These are phyloP conservation scores for Polydrusus pterygomalis DNA, from an alignment of 2,888 invertebrate species.

Conservation along the genomic window DNA sequence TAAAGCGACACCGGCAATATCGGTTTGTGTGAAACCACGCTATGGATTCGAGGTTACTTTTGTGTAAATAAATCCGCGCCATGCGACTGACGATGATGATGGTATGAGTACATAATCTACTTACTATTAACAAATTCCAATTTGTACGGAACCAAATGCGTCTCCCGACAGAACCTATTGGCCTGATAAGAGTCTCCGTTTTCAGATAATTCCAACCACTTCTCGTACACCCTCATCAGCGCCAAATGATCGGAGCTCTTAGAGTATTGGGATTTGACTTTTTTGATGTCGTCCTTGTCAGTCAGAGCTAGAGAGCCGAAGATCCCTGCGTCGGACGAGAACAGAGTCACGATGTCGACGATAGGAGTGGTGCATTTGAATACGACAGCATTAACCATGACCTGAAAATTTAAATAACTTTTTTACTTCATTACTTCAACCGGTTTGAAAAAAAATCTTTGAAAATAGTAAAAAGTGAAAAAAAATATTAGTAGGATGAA, in stretches of 20 bases:
- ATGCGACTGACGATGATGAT: no score
- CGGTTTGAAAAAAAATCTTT: no score
- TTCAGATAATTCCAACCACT: constrained; percentile 71
- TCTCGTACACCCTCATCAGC: constrained; percentile 74
- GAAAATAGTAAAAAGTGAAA: no score
- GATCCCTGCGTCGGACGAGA: constrained; percentile 74
- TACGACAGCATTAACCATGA: constrained; percentile 76
- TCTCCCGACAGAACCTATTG: constrained; percentile 71
- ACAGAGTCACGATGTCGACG: constrained; percentile 72
- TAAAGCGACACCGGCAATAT: no score
- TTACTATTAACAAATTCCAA: constrained; percentile 75
- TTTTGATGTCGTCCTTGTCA: constrained; percentile 73
- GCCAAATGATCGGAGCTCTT: constrained; percentile 79
- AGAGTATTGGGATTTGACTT: constrained; percentile 74
- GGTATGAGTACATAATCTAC: no score
- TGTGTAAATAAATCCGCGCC: no score
- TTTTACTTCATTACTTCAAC: no score
- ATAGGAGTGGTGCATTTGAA: constrained; percentile 75
- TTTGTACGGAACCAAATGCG: constrained; percentile 73
- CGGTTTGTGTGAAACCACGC: no score
- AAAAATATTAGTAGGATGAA: no score
- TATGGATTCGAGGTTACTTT: no score
- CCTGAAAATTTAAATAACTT: constrained; percentile 54
- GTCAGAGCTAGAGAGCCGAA: constrained; percentile 73
- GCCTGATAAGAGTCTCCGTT: constrained; percentile 63